Evolutionary conservation across 2,113 vertebrate species (phyloP), one percentile per base, ranked within the genome.

Genomic region (Xiphias gladius): DNA sequence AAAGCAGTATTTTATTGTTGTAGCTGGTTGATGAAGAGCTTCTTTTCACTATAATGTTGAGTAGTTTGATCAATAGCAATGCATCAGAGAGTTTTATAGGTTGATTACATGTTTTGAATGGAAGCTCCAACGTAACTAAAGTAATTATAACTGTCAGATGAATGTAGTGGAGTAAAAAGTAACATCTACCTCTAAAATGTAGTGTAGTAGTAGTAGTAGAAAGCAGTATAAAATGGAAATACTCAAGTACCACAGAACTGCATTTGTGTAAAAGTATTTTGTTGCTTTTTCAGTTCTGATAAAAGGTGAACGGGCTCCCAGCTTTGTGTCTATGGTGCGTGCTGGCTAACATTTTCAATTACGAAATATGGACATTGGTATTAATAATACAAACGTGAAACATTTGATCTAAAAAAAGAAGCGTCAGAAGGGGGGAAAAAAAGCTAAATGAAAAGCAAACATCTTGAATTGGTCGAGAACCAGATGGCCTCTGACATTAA

Each of bases 401-500:
- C 74, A 86, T 83, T 84, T 86, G 81, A 86, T 89, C 86, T 90
- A 85, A 86, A 92, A 92, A 89, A 88, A 82, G 89, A 86, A 79
- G 55, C 59, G 64, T 32, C 43, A 58, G 58, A 68, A 81, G 67
- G 28, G 37, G 24, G 30, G 48, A 10, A 78, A 83, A 81, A 87
- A 81, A 62, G 43, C 59, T 28, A 86, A 93, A 92, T 90, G 84
- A 91, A 89, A 92, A 85, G 84, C 85, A 86, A 92, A 93, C 94
- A 95, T 94, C 93, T 94, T 94, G 94, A 95, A 93, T 87, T 91
- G 84, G 88, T 94, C 73, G 73, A 94, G 89, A 88, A 94, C 89
- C 94, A 95, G 94, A 95, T 95, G 94, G 93, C 83, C 86, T 91
- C 88, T 92, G 91, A 94, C 93, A 91, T 94, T 89, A 94, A 94